Evolutionary conservation across 2,888 invertebrate genomes (phyloP), one percentile per base, ranked within the genome.

Genomic region (Drosophila colorata): DNA sequence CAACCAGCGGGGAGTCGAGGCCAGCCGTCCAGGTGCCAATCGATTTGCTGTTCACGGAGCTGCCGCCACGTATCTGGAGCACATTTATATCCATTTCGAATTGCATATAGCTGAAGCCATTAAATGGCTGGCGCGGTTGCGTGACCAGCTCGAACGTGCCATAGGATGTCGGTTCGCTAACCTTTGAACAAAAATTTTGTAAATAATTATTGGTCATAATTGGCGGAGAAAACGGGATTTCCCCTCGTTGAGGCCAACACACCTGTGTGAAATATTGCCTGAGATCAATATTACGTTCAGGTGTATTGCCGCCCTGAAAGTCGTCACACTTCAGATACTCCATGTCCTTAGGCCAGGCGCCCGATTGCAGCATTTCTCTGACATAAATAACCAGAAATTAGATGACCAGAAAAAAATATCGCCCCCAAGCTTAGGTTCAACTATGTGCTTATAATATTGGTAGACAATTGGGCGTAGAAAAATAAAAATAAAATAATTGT

Each of bases 21-120:
- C 96, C 96, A 13, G 97, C 95, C 79, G 94, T 94, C 97, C 97
- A 97, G 4, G 94, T 94, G 40, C 96, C 97, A 66, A 97, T 92
- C 14, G 93, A 92, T 67, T 94, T 94, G 43, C 95, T 95, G 74
- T 95, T 95, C 51, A 95, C 95, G 0, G 96, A 94, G 52, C 95
- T 95, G 0, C 96, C 95, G 71, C 95, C 95, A 79, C 95, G 93
- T 31, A 97, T 95, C 13, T 95, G 94, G 28, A 96, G 94, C 31
- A 95, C 95, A 71, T 94, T 94, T 51, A 97, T 90, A 80, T 95
- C 95, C 93, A 96, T 95, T 72, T 93, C 94, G 78, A 96, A 96
- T 82, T 95, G 95, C 94, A 96, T 95, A 78, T 93, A 95, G 90
- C 96, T 96, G 73, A 94, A 93, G 0, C 96, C 96, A 83, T 96